Evolutionary conservation across 2,113 vertebrate genomes (phyloP), one percentile per base, ranked within the genome.

Genomic region (Heliornis fulica): DNA sequence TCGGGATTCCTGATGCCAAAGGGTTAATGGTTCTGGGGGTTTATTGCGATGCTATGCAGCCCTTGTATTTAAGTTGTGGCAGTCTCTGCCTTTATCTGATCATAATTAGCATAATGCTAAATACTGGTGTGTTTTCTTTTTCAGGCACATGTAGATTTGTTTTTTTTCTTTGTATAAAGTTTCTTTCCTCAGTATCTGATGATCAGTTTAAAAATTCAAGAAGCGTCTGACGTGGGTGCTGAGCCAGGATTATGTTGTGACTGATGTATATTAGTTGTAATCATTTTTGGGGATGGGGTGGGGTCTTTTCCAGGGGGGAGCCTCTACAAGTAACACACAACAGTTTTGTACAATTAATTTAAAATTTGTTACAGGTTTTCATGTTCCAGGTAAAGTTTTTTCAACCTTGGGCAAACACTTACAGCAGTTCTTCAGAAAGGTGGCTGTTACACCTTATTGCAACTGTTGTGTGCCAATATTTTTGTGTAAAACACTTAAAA

Each of bases 281-380:
- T 98, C 97, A 97, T 96, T 97, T 98, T 97, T 38, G 93, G 94
- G 94, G 93, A 60, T 23, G 65, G 96, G 84, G 5, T 25, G 94
- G 93, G 89, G 93, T 93, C 96, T 96, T 98, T 98, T 98, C 95
- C 96, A 97, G 97, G 94, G 94, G 91, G 91, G 96, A 90, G 96
- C 97, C 94, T 98, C 97, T 98, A 97, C 93, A 96, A 96, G 97
- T 98, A 98, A 98, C 97, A 96, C 96, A 88, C 92, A 96, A 93
- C 96, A 97, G 97, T 98, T 99, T 99, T 99, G 97, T 99, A 99
- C 97, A 97, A 97, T 98, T 98, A 97, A 98, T 98, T 98, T 98
- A 98, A 96, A 96, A 98, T 98, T 98, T 98, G 98, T 98, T 98
- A 98, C 97, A 97, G 97, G 97, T 98, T 98, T 98, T 98, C 97